phyloP scores from a whole-genome alignment of 2,888 invertebrate species.

The Ophioninae sp. region DNA sequence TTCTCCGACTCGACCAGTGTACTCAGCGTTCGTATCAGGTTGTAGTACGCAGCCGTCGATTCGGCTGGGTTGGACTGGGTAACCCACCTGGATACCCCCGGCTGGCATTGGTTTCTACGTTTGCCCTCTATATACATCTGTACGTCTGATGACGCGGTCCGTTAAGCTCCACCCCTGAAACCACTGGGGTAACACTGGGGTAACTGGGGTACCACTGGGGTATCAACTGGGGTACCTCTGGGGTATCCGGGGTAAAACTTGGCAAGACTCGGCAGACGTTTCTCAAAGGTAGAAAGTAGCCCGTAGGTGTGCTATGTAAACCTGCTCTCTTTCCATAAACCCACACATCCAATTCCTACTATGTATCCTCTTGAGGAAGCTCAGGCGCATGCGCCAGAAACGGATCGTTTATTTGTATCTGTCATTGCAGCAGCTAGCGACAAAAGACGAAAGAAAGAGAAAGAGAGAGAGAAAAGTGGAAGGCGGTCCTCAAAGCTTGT shows the following conservation, averaged over 20 bases:
- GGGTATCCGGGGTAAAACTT: too few species aligned
- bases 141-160: conserved; percentile 78
- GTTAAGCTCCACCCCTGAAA: conserved; percentile 78
- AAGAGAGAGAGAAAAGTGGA: conserved; percentile 36
- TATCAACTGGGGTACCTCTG: too few species aligned
- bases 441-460: conserved; percentile 65
- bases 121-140: conserved; percentile 75
- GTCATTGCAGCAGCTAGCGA: conserved; percentile 77
- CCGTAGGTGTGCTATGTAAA: conserved; percentile 5
- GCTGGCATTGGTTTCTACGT: conserved; percentile 80
- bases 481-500: conserved; percentile 57
- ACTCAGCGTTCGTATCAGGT: conserved; percentile 14
- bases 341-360: conserved; percentile 10
- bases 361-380: conserved; percentile 41
- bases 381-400: conserved; percentile 76
- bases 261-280: too few species aligned
- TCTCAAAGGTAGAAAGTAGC: conserved; percentile 53
- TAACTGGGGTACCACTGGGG: too few species aligned
- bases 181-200: too few species aligned
- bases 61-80: conserved; percentile 56
- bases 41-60: conserved; percentile 62
- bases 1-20: conserved; percentile 31
- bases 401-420: conserved; percentile 81
- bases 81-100: conserved; percentile 68
- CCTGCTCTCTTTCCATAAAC: too few species aligned